Base-by-base conservation (phyloP, 1,140 invertebrate genomes). In the Zaprionus tsacasi region DNA sequence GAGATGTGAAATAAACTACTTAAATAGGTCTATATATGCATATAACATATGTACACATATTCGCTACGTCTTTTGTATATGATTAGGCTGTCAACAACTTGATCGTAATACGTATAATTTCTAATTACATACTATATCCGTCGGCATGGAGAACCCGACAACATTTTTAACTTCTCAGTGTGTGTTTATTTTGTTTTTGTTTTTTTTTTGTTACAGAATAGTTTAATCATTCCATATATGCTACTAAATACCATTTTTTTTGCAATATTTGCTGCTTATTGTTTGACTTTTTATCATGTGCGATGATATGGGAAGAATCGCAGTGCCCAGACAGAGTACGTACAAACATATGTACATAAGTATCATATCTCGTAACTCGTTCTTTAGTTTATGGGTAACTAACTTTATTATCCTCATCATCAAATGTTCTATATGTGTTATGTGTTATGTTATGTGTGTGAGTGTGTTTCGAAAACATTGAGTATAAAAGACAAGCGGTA, bases 401-500 rank as follows among this genome's bases (percentile, higher is more conserved):
- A 66, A 60, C 60, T 64, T 70, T 66, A 64, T 74, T 35, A 78
- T 58, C 61, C 52, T 66, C 43, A 58, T 63, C 59, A 56, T 76
- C 12, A 43, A 38, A 68, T 63, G 52, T 52, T 40, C 52, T 33
- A 54, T 36, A 56, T 73, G 35, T 64, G 33, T 61, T 73, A 25
- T 64, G 40, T 61, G 48, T 60, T 59, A 43, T 61, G 55, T 65
- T 61, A 48, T 65, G 55, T 75, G 33, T 76, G 61, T 68, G 61
- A 48, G 72, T 79, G 80, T 83, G 83, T 88, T 88, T 88, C 78
- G 76, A 92, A 91, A 91, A 92, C 78, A 82, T 83, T 80, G 75
- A 92, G 91, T 92, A 91, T 92, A 92, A 91, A 92, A 92, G 87
- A 91, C 83, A 92, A 92, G 91, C 87, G 87, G 91, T 91, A 92